These are phyloP conservation scores for Megaceryle torquata DNA, from an alignment of 2,113 vertebrate species.

Conservation along the genomic window DNA sequence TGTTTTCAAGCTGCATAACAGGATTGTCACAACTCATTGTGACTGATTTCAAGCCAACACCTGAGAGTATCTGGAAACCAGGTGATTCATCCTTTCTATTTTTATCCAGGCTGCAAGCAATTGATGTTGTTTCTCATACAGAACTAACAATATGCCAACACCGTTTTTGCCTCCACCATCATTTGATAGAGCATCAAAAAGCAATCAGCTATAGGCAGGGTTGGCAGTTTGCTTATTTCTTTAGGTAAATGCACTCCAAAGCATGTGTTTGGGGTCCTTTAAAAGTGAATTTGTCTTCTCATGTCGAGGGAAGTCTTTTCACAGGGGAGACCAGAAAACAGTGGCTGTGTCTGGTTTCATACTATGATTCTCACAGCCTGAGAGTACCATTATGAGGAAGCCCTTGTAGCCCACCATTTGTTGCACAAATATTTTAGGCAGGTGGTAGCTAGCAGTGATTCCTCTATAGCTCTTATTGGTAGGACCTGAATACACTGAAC, in stretches of 20 bases:
- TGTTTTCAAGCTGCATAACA: not conserved
- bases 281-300: not conserved
- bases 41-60: constrained; percentile 13
- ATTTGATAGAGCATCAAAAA: not conserved
- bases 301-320: not conserved
- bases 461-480: not conserved
- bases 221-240: not conserved
- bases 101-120: not conserved
- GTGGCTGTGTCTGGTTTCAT: not conserved
- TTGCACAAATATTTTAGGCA: not conserved
- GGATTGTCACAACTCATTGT: not conserved
- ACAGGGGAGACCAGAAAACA: not conserved
- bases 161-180: not conserved
- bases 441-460: not conserved
- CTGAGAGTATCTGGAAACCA: constrained; percentile 7
- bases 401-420: not conserved
- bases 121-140: constrained; percentile 27
- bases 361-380: not conserved
- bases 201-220: not conserved
- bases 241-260: not conserved
- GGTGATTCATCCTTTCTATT: constrained; percentile 36
- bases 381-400: not conserved
- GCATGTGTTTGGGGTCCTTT: not conserved
- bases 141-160: not conserved
- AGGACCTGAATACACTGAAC: not conserved